Evolutionary conservation across 2,888 invertebrate species (phyloP), one percentile per base, ranked within the genome.

Genomic region (Eudiplozoon nipponicum): DNA sequence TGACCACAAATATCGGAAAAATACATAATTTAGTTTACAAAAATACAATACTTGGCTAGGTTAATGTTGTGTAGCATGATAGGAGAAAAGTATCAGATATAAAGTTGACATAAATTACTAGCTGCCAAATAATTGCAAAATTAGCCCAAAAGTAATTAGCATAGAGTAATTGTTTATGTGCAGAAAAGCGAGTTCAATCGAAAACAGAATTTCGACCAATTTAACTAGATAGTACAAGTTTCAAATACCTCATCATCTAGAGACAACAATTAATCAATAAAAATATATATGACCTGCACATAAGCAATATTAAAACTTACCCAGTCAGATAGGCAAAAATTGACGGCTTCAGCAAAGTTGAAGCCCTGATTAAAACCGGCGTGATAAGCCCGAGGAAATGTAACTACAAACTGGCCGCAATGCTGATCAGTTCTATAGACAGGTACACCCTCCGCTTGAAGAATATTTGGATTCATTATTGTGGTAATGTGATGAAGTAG

Each of bases 341-440:
- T 94, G 34, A 98, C 94, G 2, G 94, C 94, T 60, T 94, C 94
- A 1, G 94, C 94, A 57, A 94, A 86, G 61, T 94, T 98, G 56
- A 84, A 84, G 28, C 94, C 94, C 56, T 90, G 86, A 61, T 94
- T 94, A 59, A 90, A 98, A 2, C 94, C 94, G 19, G 94, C 84
- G 63, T 98, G 94, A 62, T 98, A 94, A 1, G 94, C 81, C 46
- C 94, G 67, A 0, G 94, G 94, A 61, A 94, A 94, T n/a, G 94
- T 98, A 3, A 94, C 71, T 28, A 94, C 78, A 62, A 94, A 98
- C 61, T 98, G 90, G 19, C 94, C 94, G 2, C 90, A 84, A 58
- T 76, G 72, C 55, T 98, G 94, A 61, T 86, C 78, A 41, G 76
- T 74, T 49, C 81, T 69, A 50, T 52, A 50, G 47, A 61, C 60